A percentile compares a stretch with the other conserved stretches of the same genome.
Conservation (phyloP, 2,113 vertebrate genomes). For the Poeciliopsis prolifica region DNA sequence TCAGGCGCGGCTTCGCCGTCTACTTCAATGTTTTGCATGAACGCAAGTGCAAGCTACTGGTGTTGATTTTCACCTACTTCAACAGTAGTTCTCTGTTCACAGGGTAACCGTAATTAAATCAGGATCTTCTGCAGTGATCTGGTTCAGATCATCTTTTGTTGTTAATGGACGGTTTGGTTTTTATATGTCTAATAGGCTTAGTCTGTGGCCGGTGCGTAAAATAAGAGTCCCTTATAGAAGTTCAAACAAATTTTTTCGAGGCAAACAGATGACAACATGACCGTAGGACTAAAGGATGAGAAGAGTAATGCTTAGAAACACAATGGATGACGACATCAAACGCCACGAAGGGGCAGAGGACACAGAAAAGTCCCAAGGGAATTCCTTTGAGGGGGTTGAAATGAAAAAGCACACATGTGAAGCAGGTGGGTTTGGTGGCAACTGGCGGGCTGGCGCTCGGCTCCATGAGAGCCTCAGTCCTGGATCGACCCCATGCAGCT, state of each 20-base stretch:
- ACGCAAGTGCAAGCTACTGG: conserved; percentile 51
- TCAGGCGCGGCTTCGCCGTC: conserved; percentile 41
- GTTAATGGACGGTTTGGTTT: conserved; percentile 31
- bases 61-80: conserved; percentile 32
- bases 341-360: conserved; percentile 49
- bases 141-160: conserved; percentile 24
- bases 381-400: conserved; percentile 77
- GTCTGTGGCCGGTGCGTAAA: conserved; percentile 34
- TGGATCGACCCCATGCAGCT: conserved; percentile 68
- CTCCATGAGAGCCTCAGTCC: conserved; percentile 40
- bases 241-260: conserved; percentile 67
- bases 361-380: conserved; percentile 67
- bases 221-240: conserved; percentile 43
- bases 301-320: conserved; percentile 63
- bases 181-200: conserved; percentile 25
- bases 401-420: conserved; percentile 65
- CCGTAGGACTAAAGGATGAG: conserved; percentile 58
- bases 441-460: conserved; percentile 58
- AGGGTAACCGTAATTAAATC: conserved; percentile 25
- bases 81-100: conserved; percentile 10
- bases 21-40: conserved; percentile 68
- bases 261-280: conserved; percentile 58
- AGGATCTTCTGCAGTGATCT: conserved; percentile 15
- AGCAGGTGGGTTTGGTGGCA: conserved; percentile 73
- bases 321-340: conserved; percentile 72